Base-by-base conservation (phyloP, 1,140 invertebrate species). In the Maconellicoccus hirsutus region DNA sequence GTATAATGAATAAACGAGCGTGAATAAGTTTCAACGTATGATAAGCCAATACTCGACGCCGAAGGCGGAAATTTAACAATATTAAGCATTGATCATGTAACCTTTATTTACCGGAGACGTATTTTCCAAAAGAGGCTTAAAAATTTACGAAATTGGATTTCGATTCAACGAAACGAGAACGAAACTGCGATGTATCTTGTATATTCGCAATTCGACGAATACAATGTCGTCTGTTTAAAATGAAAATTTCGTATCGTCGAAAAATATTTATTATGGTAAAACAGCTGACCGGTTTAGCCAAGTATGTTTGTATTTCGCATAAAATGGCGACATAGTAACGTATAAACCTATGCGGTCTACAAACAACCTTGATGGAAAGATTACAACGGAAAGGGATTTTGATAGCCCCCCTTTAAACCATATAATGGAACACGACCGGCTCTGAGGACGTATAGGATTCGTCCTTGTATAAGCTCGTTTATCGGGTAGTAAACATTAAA, bases 361-460 rank as follows among this genome's bases (percentile, higher is more conserved):
- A 19, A 52, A 52, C n/a, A 52, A 52, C 42, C 42, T 52, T 52
- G 42, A 52, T 52, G 42, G 42, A 52, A 52, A 52, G 42, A 52
- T 52, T 52, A 52, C 42, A 52, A 52, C 42, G 42, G 42, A 52
- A 52, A 52, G 42, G 42, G 42, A 52, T 52, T 52, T 52, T 52
- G 42, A 52, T 52, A 52, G 42, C 12, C 42, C 42, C 12, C 12
- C 42, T 16, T 16, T 14, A 16, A 8, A 52, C 12, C 42, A 52
- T 52, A 52, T 52, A 52, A 52, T 52, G 42, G 42, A 19, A 52
- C 42, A 19, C 42, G 42, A 52, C 42, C 42, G 16, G 42, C 42
- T 52, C 4, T 16, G 16, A 16, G 16, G 42, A 52, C 42, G n/a
- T 52, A 16, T 52, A 19, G 42, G 3, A 52, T 19, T 14, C 10